Evolutionary conservation across 2,888 invertebrate species (phyloP).

Genomic region (Mythimna vitellina): DNA sequence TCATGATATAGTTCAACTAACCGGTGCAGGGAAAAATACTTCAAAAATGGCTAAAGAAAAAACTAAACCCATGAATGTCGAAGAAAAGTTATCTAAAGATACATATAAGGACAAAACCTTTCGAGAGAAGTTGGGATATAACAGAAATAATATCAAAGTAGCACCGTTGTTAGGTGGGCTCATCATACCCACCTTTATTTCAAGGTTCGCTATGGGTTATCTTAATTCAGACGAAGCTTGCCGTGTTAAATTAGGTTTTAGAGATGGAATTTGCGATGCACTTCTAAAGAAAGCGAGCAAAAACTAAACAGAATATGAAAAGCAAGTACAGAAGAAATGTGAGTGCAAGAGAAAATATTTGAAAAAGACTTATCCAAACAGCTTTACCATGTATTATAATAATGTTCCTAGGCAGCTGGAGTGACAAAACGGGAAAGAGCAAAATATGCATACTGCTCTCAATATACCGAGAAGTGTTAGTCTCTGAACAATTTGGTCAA

Average conservation of each 20-base stretch:
- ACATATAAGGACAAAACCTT: constrained; percentile 73
- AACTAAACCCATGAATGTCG: too few species aligned
- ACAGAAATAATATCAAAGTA: constrained; percentile 79
- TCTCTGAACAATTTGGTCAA: constrained; percentile 89
- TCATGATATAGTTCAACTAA: constrained; percentile 62
- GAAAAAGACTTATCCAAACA: constrained; percentile 90
- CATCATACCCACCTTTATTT: constrained; percentile 93
- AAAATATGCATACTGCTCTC: constrained; percentile 89
- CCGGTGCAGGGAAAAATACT: too few species aligned
- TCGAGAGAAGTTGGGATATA: too few species aligned
- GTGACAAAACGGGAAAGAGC: constrained; percentile 90
- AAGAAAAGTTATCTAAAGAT: too few species aligned
- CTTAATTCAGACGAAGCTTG: constrained; percentile 87
- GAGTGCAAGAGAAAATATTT: constrained; percentile 90
- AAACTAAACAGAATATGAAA: constrained; percentile 92
- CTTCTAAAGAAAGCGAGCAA: constrained; percentile 77
- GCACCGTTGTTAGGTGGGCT: constrained; percentile 93
- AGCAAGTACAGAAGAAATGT: constrained; percentile 89
- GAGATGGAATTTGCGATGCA: constrained; percentile 79
- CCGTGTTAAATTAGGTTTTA: constrained; percentile 80
- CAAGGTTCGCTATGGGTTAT: constrained; percentile 92
- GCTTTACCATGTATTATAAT: constrained; percentile 90
- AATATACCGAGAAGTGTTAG: constrained; percentile 87
- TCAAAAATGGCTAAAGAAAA: too few species aligned
- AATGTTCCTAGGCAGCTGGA: constrained; percentile 91